phyloP scores from a whole-genome alignment of 2,113 vertebrate species.

The Protomyctophum bolini region DNA sequence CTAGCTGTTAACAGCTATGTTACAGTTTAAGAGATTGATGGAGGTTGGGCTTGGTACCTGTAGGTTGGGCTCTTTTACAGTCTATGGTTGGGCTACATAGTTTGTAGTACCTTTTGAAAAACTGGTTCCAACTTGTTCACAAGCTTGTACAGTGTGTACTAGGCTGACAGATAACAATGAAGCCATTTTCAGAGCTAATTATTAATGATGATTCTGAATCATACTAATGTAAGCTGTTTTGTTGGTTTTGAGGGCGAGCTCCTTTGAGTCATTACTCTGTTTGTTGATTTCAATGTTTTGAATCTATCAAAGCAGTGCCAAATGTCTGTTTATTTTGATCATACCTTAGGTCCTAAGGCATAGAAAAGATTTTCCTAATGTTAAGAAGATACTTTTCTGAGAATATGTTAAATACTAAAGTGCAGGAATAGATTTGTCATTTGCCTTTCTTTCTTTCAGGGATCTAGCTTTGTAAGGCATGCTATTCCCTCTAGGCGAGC shows the following conservation, averaged over 20 bases:
- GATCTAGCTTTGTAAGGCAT: background rate
- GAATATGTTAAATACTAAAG: background rate
- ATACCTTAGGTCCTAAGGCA: background rate
- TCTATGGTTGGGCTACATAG: constrained; percentile 4
- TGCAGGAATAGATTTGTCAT: background rate
- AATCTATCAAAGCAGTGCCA: too few species aligned
- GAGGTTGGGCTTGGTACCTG: too few species aligned
- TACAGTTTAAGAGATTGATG: too few species aligned
- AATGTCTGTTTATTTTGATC: background rate
- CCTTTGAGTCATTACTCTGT: background rate
- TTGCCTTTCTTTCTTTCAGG: constrained; percentile 44
- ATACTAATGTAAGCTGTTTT: background rate
- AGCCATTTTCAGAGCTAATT: background rate
- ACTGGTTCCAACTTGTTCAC: constrained; percentile 22
- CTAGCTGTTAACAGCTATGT: constrained; percentile 11
- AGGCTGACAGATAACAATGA: background rate
- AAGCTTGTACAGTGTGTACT: background rate
- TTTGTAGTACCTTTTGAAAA: constrained; percentile 5
- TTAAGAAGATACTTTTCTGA: background rate
- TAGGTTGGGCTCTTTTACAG: too few species aligned
- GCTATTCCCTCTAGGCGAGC: constrained; percentile 49
- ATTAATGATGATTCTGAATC: background rate
- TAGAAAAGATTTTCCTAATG: background rate
- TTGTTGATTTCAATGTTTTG: background rate
- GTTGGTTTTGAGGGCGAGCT: background rate